Conservation (phyloP, 2,888 invertebrate genomes). For the Melieria picta region DNA sequence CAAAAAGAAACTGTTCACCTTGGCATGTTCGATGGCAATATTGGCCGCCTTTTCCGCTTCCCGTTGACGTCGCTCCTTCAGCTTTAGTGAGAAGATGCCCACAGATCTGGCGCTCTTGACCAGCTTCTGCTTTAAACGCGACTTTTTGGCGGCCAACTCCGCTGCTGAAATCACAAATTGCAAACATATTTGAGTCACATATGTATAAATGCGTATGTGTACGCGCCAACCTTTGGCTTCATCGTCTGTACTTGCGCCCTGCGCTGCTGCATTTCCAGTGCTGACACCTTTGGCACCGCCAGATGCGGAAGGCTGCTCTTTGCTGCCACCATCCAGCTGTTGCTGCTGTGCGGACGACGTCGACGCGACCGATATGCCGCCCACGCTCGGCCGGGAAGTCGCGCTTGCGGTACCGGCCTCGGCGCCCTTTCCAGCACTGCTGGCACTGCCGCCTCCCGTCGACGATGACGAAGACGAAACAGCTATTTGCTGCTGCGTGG, state of each 20-base stretch:
- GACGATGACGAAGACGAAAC: slow-evolving; percentile 57
- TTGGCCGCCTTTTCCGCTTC: slow-evolving; percentile 78
- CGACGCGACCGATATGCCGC: slow-evolving; percentile 59
- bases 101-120: slow-evolving; percentile 87
- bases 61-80: slow-evolving; percentile 80
- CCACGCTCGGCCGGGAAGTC: slow-evolving; percentile 58
- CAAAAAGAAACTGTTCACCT: slow-evolving; percentile 49
- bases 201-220: neutral
- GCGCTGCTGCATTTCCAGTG: slow-evolving; percentile 34
- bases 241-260: slow-evolving; percentile 66
- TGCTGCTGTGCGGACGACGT: slow-evolving; percentile 50
- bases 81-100: slow-evolving; percentile 84
- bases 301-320: neutral
- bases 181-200: slow-evolving; percentile 3
- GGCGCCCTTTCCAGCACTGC: slow-evolving; percentile 43
- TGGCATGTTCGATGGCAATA: slow-evolving; percentile 70
- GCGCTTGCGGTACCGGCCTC: slow-evolving; percentile 46
- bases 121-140: slow-evolving; percentile 77
- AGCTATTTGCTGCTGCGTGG: slow-evolving; percentile 55
- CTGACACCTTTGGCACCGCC: slow-evolving; percentile 20
- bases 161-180: slow-evolving; percentile 60
- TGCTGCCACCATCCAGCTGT: slow-evolving; percentile 8
- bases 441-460: slow-evolving; percentile 48
- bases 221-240: slow-evolving; percentile 70
- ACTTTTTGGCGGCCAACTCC: slow-evolving; percentile 74